Base-by-base conservation (phyloP, 2,888 invertebrate genomes). In the Biston betularia region DNA sequence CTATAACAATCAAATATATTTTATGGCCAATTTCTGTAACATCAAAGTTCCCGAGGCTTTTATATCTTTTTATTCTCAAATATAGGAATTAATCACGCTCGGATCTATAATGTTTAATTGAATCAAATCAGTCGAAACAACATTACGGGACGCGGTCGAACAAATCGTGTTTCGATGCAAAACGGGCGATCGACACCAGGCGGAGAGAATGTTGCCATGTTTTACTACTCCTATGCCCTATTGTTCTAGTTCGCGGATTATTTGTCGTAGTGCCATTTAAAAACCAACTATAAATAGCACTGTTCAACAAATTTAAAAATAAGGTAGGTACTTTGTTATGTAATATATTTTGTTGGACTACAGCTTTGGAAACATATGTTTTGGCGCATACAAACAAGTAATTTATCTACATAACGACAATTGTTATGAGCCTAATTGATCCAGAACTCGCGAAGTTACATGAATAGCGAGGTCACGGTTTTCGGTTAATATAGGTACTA, bases 161-260 rank as follows among this genome's bases (percentile, higher is more conserved):
- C 84, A 86, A 89, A 88, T 89, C 85, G 87, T 83, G 83, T 86
- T 86, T 83, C 84, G 79, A 88, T 87, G 88, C 86, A 86, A 86
- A 87, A 81, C 82, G 83, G 83, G 82, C 82, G 82, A 66, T 66
- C 57, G 58, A 34, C 58, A 54, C 46, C 56, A 35, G 57, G 40
- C 40, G 52, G 56, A 35, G 44, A 34, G 24, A 54, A 44, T 62
- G 66, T 15, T 68, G 67, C 67, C 59, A 59, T 55, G 12, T 50
- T 9, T 42, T 38, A 11, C 46, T 62, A 8, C 15, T 0, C 12
- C 34, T 24, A 53, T 42, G 50, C 40, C 40, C 33, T 50, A 50
- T 4, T 42, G 24, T 6, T 4, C 2, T 38, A 38, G 38, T 38
- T 38, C 3, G 0, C 6, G 0, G 38, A 38, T 38, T 38, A 38